Evolutionary conservation across 2,113 vertebrate genomes (phyloP).

Genomic region (Lophius piscatorius): DNA sequence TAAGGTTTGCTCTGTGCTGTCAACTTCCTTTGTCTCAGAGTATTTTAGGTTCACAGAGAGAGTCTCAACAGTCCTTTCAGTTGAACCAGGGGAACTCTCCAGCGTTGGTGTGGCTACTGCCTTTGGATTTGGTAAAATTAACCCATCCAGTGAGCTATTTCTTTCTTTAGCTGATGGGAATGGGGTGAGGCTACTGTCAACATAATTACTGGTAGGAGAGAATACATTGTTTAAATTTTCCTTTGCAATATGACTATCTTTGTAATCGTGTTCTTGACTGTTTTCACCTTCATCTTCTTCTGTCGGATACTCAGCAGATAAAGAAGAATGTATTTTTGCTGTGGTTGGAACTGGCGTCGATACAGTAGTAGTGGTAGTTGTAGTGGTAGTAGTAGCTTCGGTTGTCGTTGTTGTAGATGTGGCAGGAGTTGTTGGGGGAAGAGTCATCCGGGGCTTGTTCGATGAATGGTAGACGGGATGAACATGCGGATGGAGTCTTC

Average conservation of each 20-base stretch:
- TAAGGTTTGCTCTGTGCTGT: not conserved
- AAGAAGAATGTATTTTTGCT: slow-evolving; percentile 11
- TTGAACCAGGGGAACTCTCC: slow-evolving; percentile 1
- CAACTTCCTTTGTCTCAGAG: not conserved
- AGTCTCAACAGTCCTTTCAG: slow-evolving; percentile 10
- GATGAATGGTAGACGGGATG: slow-evolving; percentile 36
- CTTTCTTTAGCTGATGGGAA: slow-evolving; percentile 24
- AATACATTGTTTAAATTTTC: slow-evolving; percentile 35
- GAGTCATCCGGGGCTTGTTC: slow-evolving; percentile 45
- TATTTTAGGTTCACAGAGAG: not conserved
- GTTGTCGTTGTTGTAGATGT: slow-evolving; percentile 17
- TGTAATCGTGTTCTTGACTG: slow-evolving; percentile 51
- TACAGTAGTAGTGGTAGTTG: slow-evolving; percentile 22
- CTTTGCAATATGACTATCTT: slow-evolving; percentile 19
- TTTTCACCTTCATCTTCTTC: slow-evolving; percentile 42
- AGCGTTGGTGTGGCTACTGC: slow-evolving; percentile 17
- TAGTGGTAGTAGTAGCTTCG: slow-evolving; percentile 13
- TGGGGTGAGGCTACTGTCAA: slow-evolving; percentile 10
- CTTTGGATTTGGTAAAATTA: slow-evolving; percentile 28
- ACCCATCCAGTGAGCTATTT: not conserved
- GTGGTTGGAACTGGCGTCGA: slow-evolving; percentile 38
- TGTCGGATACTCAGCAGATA: slow-evolving; percentile 44
- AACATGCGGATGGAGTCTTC: slow-evolving; percentile 50
- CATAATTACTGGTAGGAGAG: slow-evolving; percentile 15
- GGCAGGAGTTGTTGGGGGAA: slow-evolving; percentile 27